Evolutionary conservation across 2,888 invertebrate species (phyloP), one percentile per base, ranked within the genome.

Genomic region (Melitaea athalia): DNA sequence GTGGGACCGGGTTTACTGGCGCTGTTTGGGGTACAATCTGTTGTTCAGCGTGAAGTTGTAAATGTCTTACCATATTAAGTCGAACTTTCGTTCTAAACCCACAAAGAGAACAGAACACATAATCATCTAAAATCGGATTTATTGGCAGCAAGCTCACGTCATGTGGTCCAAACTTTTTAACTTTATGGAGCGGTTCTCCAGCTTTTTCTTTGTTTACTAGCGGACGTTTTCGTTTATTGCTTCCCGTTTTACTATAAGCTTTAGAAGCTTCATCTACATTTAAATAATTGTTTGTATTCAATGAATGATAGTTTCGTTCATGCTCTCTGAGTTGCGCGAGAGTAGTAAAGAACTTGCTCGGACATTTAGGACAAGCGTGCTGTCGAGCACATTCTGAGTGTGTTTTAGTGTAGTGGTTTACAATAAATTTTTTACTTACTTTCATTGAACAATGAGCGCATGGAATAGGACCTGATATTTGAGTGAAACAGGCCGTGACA

Each of bases 1-100:
- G 96, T 0, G 96, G 96, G 7, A 97, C 97, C 0, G 97, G 97
- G 90, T 97, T 97, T 0, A 97, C 95, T 0, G 96, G 96, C 14
- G 95, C 95, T 0, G 94, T 94, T 64, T 93, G 93, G 0, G 96
- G 94, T 8, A 95, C 95, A 0, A 92, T 93, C 72, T 94, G 94
- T 73, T 94, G 94, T 63, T 94, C 91, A 12, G 91, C 93, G 82
- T 97, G 97, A 70, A 94, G 85, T 74, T 94, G 94, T 70, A 97
- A 84, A 79, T 96, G 96, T 0, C 96, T 88, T 8, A 95, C 91
- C 85, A 97, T 94, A 79, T 97, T 97, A 14, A 94, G 93, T 0
- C 95, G 92, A 5, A 95, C 95, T 85, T 96, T 95, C 0, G 95
- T 95, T 24, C 89, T 92, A 77, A 95, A 97, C 45, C 94, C 91